A percentile compares a stretch with the other conserved stretches of the same genome.
Conservation (phyloP, 2,113 vertebrate genomes). For the Pluvialis apricaria region DNA sequence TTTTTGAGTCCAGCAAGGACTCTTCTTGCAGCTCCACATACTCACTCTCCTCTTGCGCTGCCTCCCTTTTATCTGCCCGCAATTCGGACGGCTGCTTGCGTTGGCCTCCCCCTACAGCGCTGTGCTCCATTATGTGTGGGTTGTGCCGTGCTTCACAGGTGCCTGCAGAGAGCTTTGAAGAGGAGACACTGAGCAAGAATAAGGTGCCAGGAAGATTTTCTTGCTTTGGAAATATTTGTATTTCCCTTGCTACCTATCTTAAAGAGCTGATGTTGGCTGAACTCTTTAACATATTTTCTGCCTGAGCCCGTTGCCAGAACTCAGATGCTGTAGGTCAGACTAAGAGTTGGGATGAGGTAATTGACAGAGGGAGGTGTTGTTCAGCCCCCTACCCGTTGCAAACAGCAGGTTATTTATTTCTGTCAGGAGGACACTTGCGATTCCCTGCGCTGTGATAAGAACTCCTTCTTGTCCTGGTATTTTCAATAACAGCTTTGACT, state of each 20-base stretch:
- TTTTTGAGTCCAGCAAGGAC: not conserved
- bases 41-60: not conserved
- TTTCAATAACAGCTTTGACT: not conserved
- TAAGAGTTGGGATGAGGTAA: not conserved
- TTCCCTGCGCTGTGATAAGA: not conserved
- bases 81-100: not conserved
- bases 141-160: not conserved
- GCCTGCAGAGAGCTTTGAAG: not conserved
- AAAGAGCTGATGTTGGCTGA: not conserved
- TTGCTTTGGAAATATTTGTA: not conserved
- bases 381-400: not conserved
- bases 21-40: not conserved
- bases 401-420: not conserved
- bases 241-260: not conserved
- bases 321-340: not conserved
- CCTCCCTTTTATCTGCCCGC: not conserved
- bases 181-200: not conserved
- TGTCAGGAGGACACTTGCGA: not conserved
- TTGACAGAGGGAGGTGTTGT: not conserved
- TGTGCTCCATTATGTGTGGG: not conserved
- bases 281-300: not conserved
- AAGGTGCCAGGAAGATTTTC: not conserved
- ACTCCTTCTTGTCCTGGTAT: not conserved
- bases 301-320: not conserved
- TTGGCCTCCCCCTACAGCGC: fast-evolving